phyloP scores from a whole-genome alignment of 2,797 vertebrate genomes.

The Falco peregrinus region DNA sequence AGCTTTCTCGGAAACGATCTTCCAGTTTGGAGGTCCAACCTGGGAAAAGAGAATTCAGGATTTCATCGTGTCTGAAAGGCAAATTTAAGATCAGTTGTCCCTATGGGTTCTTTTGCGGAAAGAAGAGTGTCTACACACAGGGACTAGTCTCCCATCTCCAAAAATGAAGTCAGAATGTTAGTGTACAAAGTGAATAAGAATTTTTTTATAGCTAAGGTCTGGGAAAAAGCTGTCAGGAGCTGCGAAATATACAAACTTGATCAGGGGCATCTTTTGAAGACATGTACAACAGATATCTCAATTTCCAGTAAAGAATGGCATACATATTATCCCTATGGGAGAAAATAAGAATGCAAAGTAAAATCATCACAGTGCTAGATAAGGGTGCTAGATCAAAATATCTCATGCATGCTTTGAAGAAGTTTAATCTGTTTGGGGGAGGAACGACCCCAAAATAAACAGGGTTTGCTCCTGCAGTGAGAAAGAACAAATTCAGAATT shows the following conservation, averaged over 20 bases:
- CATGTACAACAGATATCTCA: rapidly evolving
- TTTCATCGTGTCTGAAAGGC: background rate
- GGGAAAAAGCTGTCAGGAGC: background rate
- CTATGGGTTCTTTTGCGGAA: background rate
- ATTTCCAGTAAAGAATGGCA: background rate
- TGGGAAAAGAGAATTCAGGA: background rate
- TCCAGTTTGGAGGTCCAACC: background rate
- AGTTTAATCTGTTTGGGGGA: background rate
- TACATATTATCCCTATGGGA: background rate
- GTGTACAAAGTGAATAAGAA: background rate
- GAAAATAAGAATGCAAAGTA: background rate
- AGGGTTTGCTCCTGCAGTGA: background rate
- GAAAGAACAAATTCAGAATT: background rate
- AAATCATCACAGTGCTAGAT: background rate
- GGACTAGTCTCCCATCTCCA: background rate
- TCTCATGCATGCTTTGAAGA: background rate
- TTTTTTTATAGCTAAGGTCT: background rate
- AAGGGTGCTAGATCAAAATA: background rate
- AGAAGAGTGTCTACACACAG: background rate
- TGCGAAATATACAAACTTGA: background rate
- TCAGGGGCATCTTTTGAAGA: background rate
- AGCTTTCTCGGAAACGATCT: background rate
- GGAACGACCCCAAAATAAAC: background rate
- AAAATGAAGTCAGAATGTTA: background rate
- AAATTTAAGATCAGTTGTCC: background rate